phyloP scores from a whole-genome alignment of 2,797 vertebrate species.

The Garrulus glandarius region DNA sequence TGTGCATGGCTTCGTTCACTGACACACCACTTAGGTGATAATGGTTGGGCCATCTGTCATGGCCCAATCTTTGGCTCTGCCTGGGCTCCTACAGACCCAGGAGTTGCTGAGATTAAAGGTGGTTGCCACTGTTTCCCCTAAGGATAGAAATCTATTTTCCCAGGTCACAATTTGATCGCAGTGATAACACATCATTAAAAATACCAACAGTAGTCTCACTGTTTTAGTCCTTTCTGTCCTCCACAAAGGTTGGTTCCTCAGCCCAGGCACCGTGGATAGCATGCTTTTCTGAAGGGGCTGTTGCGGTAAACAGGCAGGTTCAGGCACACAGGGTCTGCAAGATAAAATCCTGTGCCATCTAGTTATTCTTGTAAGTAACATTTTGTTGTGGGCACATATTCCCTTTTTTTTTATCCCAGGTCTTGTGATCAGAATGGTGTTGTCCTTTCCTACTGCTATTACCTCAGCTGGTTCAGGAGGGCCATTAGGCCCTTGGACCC shows the following conservation, averaged over 20 bases:
- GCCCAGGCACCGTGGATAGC: too few species aligned
- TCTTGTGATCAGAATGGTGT: not conserved
- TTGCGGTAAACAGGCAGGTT: not conserved
- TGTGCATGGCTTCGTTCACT: not conserved
- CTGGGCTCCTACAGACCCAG: not conserved
- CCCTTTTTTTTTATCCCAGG: not conserved
- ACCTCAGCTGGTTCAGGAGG: not conserved
- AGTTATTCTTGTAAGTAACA: not conserved
- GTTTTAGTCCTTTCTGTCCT: not conserved
- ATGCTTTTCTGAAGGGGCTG: not conserved
- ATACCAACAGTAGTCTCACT: not conserved
- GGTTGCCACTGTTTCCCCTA: not conserved
- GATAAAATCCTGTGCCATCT: not conserved
- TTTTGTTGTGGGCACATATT: not conserved
- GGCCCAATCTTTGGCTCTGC: not conserved
- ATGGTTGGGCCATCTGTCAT: not conserved
- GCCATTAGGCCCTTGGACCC: not conserved
- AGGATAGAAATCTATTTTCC: not conserved
- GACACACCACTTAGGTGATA: not conserved
- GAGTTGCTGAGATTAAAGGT: not conserved
- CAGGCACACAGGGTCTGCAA: not conserved
- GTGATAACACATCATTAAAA: not conserved
- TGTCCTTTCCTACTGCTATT: not conserved
- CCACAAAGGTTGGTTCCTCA: not conserved
- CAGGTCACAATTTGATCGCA: not conserved